Evolutionary conservation across 2,888 invertebrate species (phyloP), one percentile per base, ranked within the genome.

Genomic region (Ennomos quercinarius): DNA sequence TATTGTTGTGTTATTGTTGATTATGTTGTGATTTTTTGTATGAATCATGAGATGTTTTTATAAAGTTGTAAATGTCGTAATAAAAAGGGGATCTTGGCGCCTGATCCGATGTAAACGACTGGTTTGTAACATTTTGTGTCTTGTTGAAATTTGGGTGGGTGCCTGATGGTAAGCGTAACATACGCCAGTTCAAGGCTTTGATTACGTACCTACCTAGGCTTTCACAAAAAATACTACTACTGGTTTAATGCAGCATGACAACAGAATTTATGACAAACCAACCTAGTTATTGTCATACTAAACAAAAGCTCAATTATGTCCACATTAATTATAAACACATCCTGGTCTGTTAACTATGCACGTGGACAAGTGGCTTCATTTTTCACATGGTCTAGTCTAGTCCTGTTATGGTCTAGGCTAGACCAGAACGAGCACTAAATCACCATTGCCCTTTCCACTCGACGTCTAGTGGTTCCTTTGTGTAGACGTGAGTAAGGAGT

Each of bases 401-500:
- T 12, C 45, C 45, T 50, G 45, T 59, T 53, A 54, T 46, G 49
- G 54, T 41, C 43, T 44, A 47, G 13, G 4, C 55, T 42, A 49
- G 49, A 13, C 57, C 41, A 54, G 41, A 47, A 48, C 34, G 39
- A 43, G 40, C 44, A 61, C 47, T 56, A 52, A 57, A 50, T 62
- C 58, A 60, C 57, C 49, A 52, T 66, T 63, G 65, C 56, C 63
- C 60, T 64, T 62, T 63, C 56, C 53, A 56, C 57, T 52, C 36
- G 49, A 41, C 8, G 51, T 46, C 36, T 43, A 59, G 51, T 45
- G 36, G 52, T 47, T 53, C 52, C 65, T 63, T 63, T 63, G 65
- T 65, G 57, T 62, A 37, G 38, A 41, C 38, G 54, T 63, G 61
- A 64, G 56, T 64, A 62, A 64, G 45, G 27, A 57, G 54, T 52